Evolutionary conservation across 2,888 invertebrate genomes (phyloP).

Genomic region (Hoplodrina ambigua): DNA sequence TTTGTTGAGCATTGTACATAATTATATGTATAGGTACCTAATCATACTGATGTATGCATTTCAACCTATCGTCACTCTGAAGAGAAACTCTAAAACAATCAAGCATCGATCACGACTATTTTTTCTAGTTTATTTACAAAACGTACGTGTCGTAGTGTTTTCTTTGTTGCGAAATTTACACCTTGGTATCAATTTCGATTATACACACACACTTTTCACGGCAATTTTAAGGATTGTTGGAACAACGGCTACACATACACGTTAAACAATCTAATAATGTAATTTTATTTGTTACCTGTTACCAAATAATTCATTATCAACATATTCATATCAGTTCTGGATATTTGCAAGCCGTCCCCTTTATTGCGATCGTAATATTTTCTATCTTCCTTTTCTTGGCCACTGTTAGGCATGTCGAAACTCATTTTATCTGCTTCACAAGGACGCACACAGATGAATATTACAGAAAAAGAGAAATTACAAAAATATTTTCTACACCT

Average conservation of each 20-base stretch:
- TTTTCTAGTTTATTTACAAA: conserved; percentile 41
- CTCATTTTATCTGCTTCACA: conserved; percentile 76
- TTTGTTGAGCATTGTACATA: conserved; percentile 2
- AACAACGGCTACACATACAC: conserved; percentile 6
- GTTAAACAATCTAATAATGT: conserved; percentile 3
- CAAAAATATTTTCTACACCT: conserved; percentile 58
- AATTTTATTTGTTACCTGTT: conserved; percentile 92
- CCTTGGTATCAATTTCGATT: conserved; percentile 22
- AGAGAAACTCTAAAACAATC: conserved; percentile 7
- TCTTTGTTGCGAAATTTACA: conserved; percentile 59
- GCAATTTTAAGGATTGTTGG: background rate
- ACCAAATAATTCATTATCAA: conserved; percentile 99
- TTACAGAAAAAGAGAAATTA: conserved; percentile 39
- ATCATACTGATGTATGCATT: background rate
- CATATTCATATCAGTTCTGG: conserved; percentile 98
- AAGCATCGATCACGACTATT: conserved; percentile 12
- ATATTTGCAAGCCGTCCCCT: conserved; percentile 94
- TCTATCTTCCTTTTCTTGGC: conserved; percentile 82
- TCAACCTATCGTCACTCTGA: background rate
- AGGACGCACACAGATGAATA: conserved; percentile 28
- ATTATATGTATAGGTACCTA: background rate
- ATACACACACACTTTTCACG: background rate
- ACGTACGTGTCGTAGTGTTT: conserved; percentile 24
- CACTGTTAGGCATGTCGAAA: conserved; percentile 80
- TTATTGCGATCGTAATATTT: conserved; percentile 93